Conservation (phyloP, 2,113 vertebrate genomes). For the Thryonomys swinderianus region DNA sequence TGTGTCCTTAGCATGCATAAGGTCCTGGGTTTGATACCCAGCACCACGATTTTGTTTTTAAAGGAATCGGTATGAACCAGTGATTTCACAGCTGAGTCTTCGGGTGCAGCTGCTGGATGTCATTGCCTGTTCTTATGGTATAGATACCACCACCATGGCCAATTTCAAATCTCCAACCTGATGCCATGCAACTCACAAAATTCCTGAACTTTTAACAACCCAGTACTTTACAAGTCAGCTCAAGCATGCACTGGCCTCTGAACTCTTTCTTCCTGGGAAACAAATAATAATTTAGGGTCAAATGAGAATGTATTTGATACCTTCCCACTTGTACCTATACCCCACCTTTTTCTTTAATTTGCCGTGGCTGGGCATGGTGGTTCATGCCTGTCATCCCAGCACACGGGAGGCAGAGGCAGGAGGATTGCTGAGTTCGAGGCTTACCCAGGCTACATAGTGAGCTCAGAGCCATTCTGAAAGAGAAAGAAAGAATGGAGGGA, state of each 20-base stretch:
- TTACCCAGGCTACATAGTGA: too few relatives aligned
- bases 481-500: too few relatives aligned
- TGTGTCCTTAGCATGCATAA: background rate
- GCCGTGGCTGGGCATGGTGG: too few relatives aligned
- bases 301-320: background rate
- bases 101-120: background rate
- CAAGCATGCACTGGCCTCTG: background rate
- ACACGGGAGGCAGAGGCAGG: too few relatives aligned
- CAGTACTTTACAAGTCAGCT: background rate
- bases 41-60: too few relatives aligned
- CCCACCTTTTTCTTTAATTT: background rate
- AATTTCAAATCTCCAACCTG: background rate
- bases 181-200: background rate
- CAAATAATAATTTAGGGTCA: background rate
- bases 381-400: too few relatives aligned
- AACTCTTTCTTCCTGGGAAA: background rate
- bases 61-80: background rate
- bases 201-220: slow-evolving; percentile 36
- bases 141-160: background rate
- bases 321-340: background rate
- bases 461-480: too few relatives aligned
- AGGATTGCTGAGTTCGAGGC: too few relatives aligned
- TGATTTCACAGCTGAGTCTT: background rate
- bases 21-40: background rate
- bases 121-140: background rate